These are phyloP conservation scores for Dioctria rufipes DNA, from an alignment of 2,888 invertebrate species.

Conservation along the genomic window DNA sequence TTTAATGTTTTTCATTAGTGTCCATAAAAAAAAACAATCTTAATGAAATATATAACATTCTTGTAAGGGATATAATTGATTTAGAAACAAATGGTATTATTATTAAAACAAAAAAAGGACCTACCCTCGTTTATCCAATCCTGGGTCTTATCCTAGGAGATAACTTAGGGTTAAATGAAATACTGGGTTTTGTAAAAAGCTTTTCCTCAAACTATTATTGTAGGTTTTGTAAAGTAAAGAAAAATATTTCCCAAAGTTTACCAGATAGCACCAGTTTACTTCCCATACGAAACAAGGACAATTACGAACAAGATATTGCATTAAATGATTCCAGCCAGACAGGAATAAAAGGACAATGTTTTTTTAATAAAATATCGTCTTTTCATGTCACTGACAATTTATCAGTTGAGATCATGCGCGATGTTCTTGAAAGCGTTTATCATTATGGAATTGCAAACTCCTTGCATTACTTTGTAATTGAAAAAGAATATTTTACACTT, in stretches of 20 bases:
- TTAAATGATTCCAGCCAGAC: slow-evolving; percentile 15
- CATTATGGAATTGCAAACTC: slow-evolving; percentile 44
- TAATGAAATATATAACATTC: too few species aligned
- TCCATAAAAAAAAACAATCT: too few species aligned
- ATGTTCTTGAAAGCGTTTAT: slow-evolving; percentile 50
- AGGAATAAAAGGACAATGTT: slow-evolving; percentile 19
- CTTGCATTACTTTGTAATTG: slow-evolving; percentile 36
- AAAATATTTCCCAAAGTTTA: background rate
- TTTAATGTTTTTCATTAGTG: too few species aligned
- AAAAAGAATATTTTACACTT: slow-evolving; percentile 41
- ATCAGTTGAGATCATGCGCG: slow-evolving; percentile 53
- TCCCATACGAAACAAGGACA: background rate
- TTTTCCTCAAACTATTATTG: slow-evolving; percentile 50
- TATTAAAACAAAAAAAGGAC: too few species aligned
- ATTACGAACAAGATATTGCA: slow-evolving; percentile 11
- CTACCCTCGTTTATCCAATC: too few species aligned
- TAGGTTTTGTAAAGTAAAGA: slow-evolving; percentile 50
- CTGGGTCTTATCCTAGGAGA: too few species aligned
- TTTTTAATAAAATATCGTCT: slow-evolving; percentile 49
- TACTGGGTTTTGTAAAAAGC: too few species aligned
- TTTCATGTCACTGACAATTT: slow-evolving; percentile 54
- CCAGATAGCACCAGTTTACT: background rate
- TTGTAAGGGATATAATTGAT: too few species aligned
- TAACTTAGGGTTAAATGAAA: too few species aligned
- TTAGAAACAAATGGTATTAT: too few species aligned